phyloP scores from a whole-genome alignment of 2,797 vertebrate genomes.

The Pangasius krempfi region DNA sequence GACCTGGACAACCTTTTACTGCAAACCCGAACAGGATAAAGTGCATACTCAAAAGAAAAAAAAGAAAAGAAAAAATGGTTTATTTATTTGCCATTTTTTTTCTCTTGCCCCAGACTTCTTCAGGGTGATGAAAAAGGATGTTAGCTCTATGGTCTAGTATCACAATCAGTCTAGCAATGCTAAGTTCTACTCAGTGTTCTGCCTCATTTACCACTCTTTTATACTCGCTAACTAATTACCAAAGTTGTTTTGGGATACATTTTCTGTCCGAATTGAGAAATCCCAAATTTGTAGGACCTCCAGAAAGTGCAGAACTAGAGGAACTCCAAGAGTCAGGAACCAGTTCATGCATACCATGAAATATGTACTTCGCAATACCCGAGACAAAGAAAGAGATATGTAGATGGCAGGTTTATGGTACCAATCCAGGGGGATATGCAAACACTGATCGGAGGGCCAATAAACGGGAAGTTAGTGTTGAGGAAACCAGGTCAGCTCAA shows the following conservation, averaged over 20 bases:
- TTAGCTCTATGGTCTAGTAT: neutral
- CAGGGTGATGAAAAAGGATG: neutral
- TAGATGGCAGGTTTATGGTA: neutral
- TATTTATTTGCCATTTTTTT: neutral
- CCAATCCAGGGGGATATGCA: neutral
- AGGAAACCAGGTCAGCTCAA: slow-evolving; percentile 17
- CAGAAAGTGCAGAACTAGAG: neutral
- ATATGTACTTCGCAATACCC: neutral
- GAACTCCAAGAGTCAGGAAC: neutral
- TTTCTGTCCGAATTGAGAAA: neutral
- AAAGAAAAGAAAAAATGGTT: neutral
- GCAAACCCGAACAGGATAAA: neutral
- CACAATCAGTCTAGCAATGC: neutral
- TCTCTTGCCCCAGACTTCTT: neutral
- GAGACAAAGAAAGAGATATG: no score
- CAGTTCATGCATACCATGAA: neutral
- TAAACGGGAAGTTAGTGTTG: neutral
- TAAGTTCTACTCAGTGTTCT: neutral
- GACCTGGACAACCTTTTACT: neutral
- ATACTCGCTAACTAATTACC: neutral
- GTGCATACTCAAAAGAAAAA: neutral
- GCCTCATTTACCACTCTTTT: neutral
- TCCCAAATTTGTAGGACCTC: neutral
- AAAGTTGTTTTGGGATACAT: neutral
- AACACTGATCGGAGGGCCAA: neutral